Evolutionary conservation across 2,888 invertebrate genomes (phyloP), one percentile per base, ranked within the genome.

Genomic region (Aspidapion aeneum): DNA sequence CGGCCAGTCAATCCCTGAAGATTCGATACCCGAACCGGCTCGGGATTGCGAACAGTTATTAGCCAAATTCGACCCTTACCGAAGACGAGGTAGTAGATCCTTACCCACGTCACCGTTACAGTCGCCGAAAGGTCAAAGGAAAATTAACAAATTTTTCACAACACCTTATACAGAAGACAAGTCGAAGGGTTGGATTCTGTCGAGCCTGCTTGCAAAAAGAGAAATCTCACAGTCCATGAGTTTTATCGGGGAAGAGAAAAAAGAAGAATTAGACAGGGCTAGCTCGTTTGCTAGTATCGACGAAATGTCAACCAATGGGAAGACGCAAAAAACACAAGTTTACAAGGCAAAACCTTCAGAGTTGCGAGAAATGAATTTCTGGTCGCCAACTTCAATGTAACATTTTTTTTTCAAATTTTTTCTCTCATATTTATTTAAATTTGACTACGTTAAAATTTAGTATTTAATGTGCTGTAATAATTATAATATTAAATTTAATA

Each of bases 331-430:
- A 58, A 67, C 66, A 2, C 72, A 74, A 50, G 73, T 78, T 18
- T 81, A 84, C 71, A 82, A 82, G 70, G 83, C 87, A 0, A 86
- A 85, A 74, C 88, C 89, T 0, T 88, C 90, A 0, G 90, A 91
- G 74, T 80, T 91, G 16, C 80, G 91, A 55, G 92, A 92, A 79
- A 89, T 92, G 88, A 92, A 92, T 78, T 92, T 91, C 80, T 91
- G 90, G 90, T 90, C 91, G 3, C 92, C 92, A 0, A 91, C 91
- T 7, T 91, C 91, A 0, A 91, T 91, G 91, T 92, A 85, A 79
- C 60, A 57, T 63, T 60, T 63, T 57, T 18, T 17, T 55, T 12
- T 9, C 17, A 5, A 56, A 56, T 7, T 56, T 52, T 52, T n/a
- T 7, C 7, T 52, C 18, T 18, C 61, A 55, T 64, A 62, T 62